These are phyloP conservation scores for Alloscopus bannaensis DNA, from an alignment of 2,888 invertebrate species.

Conservation along the genomic window DNA sequence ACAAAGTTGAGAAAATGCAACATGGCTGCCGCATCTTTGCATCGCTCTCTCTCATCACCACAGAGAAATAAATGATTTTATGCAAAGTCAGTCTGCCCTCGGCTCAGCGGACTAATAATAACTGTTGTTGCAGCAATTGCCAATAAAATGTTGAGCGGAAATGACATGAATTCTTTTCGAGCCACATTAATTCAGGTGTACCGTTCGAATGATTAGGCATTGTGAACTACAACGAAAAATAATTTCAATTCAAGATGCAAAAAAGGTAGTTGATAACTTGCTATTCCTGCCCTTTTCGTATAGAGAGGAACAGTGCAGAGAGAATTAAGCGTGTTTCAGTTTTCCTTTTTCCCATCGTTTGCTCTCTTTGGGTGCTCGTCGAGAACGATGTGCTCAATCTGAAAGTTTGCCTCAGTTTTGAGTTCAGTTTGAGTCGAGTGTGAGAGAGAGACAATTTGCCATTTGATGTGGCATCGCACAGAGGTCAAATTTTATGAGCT, in stretches of 20 bases:
- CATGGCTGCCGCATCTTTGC: neutral
- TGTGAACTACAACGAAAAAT: too few species aligned
- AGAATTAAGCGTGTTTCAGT: neutral
- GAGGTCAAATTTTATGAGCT: constrained; percentile 13
- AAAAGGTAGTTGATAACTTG: too few species aligned
- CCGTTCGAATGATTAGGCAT: neutral
- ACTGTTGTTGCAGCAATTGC: neutral
- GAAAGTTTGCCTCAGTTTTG: neutral
- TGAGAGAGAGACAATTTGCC: neutral
- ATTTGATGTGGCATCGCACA: too few species aligned
- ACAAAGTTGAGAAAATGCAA: too few species aligned
- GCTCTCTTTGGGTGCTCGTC: neutral
- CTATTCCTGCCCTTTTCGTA: too few species aligned
- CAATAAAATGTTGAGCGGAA: too few species aligned
- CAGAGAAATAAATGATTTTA: too few species aligned
- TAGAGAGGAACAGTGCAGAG: neutral
- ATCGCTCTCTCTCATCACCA: neutral
- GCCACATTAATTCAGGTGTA: too few species aligned
- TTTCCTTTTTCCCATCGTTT: constrained; percentile 6
- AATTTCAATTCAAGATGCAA: too few species aligned
- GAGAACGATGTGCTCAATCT: neutral
- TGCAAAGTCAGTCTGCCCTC: neutral
- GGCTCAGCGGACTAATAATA: neutral
- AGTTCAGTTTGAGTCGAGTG: neutral
- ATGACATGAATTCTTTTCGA: too few species aligned